Evolutionary conservation across 2,113 vertebrate genomes (phyloP).

Genomic region (Ophthalmolycus amberensis): DNA sequence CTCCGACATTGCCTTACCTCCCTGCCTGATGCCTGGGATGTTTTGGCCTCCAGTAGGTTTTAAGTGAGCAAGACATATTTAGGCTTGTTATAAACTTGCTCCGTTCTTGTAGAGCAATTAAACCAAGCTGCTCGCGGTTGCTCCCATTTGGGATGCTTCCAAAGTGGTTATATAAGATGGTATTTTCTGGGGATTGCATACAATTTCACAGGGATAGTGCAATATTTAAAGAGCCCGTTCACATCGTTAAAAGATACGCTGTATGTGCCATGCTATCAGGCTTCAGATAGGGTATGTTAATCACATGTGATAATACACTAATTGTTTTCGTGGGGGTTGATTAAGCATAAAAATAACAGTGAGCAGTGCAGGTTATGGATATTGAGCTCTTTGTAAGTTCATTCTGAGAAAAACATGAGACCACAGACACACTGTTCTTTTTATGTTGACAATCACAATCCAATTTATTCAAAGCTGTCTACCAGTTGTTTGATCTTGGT

Average conservation of each 20-base stretch:
- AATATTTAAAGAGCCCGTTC: slow-evolving; percentile 41
- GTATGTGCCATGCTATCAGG: background rate
- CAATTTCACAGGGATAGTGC: slow-evolving; percentile 39
- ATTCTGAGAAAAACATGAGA: background rate
- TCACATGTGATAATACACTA: background rate
- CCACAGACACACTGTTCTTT: slow-evolving; percentile 8
- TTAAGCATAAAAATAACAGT: background rate
- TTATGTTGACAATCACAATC: slow-evolving; percentile 24
- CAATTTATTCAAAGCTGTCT: background rate
- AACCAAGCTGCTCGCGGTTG: slow-evolving; percentile 53
- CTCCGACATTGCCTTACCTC: slow-evolving; percentile 26
- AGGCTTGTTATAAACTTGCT: slow-evolving; percentile 61
- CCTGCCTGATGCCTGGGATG: slow-evolving; percentile 6
- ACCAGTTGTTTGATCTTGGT: background rate
- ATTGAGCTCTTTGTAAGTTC: slow-evolving; percentile 17
- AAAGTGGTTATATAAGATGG: slow-evolving; percentile 52
- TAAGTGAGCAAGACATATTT: slow-evolving; percentile 55
- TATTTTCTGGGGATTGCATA: slow-evolving; percentile 55
- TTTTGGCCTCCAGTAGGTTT: slow-evolving; percentile 49
- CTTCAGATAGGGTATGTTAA: slow-evolving; percentile 5
- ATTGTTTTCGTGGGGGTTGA: slow-evolving; percentile 6
- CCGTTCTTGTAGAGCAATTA: slow-evolving; percentile 60
- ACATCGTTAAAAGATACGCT: slow-evolving; percentile 22
- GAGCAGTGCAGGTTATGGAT: slow-evolving; percentile 8
- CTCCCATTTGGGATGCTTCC: slow-evolving; percentile 59